These are phyloP conservation scores for Machimus rusticus DNA, from an alignment of 2,888 invertebrate species.

Conservation along the genomic window DNA sequence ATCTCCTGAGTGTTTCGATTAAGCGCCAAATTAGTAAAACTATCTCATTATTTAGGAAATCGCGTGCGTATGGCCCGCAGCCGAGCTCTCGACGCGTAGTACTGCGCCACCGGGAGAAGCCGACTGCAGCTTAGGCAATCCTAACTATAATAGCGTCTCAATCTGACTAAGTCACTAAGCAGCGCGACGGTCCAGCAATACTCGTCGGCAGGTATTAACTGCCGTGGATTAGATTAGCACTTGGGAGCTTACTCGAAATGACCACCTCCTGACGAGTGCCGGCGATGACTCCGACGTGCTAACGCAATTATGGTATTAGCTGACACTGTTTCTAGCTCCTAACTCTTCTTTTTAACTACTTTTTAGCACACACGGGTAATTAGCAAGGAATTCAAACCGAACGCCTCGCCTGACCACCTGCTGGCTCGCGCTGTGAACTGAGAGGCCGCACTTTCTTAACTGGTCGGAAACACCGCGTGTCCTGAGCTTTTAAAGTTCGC, in stretches of 20 bases:
- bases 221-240: neutral
- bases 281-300: neutral
- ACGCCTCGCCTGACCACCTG: neutral
- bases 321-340: neutral
- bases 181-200: neutral
- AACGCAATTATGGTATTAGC: neutral
- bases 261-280: neutral
- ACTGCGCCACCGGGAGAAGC: neutral
- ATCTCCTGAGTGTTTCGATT: neutral
- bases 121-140: neutral
- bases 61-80: neutral
- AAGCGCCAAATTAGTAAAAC: slow-evolving; percentile 12
- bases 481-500: slow-evolving; percentile 60
- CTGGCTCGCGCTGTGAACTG: neutral
- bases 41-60: slow-evolving; percentile 1
- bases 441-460: slow-evolving; percentile 53
- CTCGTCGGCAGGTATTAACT: neutral
- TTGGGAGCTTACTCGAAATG: neutral
- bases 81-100: neutral
- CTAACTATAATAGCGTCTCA: neutral
- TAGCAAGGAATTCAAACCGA: neutral
- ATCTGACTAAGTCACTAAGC: neutral
- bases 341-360: neutral
- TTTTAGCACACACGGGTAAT: neutral
- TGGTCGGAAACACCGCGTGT: slow-evolving; percentile 56